Evolutionary conservation across 2,888 invertebrate genomes (phyloP), one percentile per base, ranked within the genome.

Genomic region (Arge pagana): DNA sequence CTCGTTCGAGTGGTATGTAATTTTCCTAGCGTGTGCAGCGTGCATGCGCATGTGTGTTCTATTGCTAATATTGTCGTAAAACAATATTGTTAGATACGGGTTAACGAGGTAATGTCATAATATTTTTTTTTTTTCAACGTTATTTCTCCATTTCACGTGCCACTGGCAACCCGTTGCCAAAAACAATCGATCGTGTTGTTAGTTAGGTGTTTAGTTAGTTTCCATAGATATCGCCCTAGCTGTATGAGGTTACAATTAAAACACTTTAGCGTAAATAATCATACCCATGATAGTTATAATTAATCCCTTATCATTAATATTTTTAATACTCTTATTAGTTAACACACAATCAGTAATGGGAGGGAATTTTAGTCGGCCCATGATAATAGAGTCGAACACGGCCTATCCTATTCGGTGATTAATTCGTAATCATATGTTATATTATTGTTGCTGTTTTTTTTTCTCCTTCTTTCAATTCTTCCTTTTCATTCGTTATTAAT

Each of bases 11-110:
- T 60, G 70, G 37, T 45, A 45, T n/a, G 18, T 69, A 65, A 72
- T 71, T 70, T 69, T 70, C 68, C 72, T 74, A 76, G 72, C 74
- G 70, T 73, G 76, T 75, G 75, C 74, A 73, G 69, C 70, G 71
- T 72, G 69, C 72, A 68, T 72, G 69, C 71, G 73, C 72, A 72
- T 68, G 67, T 65, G 57, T 61, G 52, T 35, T 39, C 49, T 71
- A 72, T 70, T 70, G 67, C 68, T 71, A 68, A 69, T 58, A 62
- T 64, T 60, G 61, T 60, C 52, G 21, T 52, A 2, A 26, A 61
- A 60, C 65, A 71, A 71, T 66, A 62, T 67, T 63, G 56, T 66
- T 64, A 62, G 56, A 60, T 64, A 64, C 63, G 56, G 61, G 62
- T 62, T 65, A 70, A 50, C 69, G 70, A 70, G 64, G 62, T 70